Evolutionary conservation across 2,797 vertebrate genomes (phyloP).

Genomic region (Gephyroberyx darwinii): DNA sequence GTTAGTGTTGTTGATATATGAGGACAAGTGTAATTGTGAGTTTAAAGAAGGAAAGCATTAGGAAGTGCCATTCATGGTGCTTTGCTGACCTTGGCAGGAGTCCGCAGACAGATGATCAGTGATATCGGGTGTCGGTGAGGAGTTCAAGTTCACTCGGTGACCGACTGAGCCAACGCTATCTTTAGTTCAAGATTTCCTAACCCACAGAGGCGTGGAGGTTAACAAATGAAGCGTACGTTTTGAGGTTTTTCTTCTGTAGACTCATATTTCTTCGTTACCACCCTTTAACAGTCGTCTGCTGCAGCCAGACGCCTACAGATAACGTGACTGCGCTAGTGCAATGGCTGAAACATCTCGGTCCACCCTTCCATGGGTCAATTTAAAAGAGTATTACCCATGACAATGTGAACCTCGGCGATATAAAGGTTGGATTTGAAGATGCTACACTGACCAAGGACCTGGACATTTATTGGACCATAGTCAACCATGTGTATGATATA

Average conservation of each 20-base stretch:
- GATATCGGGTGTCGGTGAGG: slow-evolving; percentile 52
- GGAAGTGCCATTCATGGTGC: slow-evolving; percentile 28
- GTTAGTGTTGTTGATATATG: neutral
- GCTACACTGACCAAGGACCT: neutral
- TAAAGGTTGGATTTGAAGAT: neutral
- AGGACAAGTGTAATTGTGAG: neutral
- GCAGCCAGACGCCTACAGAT: neutral
- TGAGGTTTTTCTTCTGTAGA: too few relatives aligned
- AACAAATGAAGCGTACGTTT: neutral
- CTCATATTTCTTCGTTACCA: too few relatives aligned
- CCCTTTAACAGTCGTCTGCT: too few relatives aligned
- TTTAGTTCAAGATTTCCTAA: neutral
- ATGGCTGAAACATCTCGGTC: too few relatives aligned
- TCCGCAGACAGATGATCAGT: slow-evolving; percentile 23
- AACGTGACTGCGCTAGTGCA: too few relatives aligned
- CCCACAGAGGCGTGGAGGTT: neutral
- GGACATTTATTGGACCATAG: too few relatives aligned
- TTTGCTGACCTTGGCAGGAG: slow-evolving; percentile 50
- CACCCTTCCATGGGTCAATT: too few relatives aligned
- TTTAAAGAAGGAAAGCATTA: slow-evolving; percentile 3
- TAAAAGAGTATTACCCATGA: neutral
- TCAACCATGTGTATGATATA: neutral
- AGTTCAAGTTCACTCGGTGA: slow-evolving; percentile 50
- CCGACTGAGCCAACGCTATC: neutral
- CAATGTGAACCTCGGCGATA: neutral